phyloP scores from a whole-genome alignment of 2,113 vertebrate genomes.

The Ascaphus truei region DNA sequence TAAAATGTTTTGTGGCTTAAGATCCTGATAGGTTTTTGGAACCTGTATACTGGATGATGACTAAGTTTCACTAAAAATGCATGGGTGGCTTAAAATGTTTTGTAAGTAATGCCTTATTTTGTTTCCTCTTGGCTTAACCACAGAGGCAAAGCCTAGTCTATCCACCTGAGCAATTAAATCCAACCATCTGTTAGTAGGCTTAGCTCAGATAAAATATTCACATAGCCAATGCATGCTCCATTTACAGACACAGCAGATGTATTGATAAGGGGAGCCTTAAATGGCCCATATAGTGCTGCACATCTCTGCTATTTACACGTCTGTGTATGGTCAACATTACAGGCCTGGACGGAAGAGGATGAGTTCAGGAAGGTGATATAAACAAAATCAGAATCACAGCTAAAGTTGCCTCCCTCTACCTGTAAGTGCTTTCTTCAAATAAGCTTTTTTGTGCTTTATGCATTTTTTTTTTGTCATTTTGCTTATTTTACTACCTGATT shows the following conservation, averaged over 20 bases:
- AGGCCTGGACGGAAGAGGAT: slow-evolving; percentile 36
- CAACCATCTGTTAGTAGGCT: slow-evolving; percentile 12
- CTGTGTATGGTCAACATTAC: slow-evolving; percentile 8
- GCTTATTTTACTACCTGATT: slow-evolving; percentile 17
- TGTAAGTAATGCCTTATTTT: not conserved
- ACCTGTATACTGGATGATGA: too few relatives aligned
- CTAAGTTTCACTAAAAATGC: not conserved
- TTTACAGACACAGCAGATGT: slow-evolving; percentile 37
- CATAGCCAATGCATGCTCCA: slow-evolving; percentile 29
- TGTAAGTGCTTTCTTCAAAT: slow-evolving; percentile 63
- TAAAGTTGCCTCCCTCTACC: slow-evolving; percentile 43
- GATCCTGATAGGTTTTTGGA: too few relatives aligned
- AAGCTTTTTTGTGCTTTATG: slow-evolving; percentile 74
- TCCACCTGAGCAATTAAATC: slow-evolving; percentile 58
- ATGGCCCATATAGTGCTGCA: not conserved
- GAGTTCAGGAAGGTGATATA: slow-evolving; percentile 36
- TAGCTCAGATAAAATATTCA: slow-evolving; percentile 28
- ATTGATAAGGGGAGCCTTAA: slow-evolving; percentile 35
- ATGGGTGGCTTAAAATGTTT: slow-evolving; percentile 5
- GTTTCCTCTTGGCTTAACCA: slow-evolving; percentile 28
- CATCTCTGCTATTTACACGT: not conserved
- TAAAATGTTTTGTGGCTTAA: not conserved
- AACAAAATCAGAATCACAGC: slow-evolving; percentile 41
- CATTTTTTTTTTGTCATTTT: not conserved
- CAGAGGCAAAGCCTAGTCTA: slow-evolving; percentile 30